phyloP scores from a whole-genome alignment of 2,113 vertebrate genomes.

The Nycticryphes semicollaris region DNA sequence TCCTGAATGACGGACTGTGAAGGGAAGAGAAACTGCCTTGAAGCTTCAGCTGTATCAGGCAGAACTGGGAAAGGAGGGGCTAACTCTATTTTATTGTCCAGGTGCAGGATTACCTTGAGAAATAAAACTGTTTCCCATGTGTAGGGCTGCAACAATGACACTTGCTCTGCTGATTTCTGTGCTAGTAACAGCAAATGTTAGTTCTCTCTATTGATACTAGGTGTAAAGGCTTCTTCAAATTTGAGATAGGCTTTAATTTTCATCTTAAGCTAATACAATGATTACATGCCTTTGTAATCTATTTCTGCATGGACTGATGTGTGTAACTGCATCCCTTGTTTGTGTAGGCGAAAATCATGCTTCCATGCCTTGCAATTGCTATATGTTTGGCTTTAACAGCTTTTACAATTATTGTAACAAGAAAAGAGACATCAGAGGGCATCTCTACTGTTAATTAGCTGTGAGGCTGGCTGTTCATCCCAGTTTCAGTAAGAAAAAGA shows the following conservation, averaged over 20 bases:
- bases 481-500: not conserved
- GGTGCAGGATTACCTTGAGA: not conserved
- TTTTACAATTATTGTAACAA: not conserved
- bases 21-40: not conserved
- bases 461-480: not conserved
- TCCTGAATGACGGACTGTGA: not conserved
- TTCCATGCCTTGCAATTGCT: not conserved
- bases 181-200: not conserved
- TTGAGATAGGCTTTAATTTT: not conserved
- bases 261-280: not conserved
- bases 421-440: not conserved
- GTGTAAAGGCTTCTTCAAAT: not conserved
- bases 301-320: not conserved
- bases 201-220: not conserved
- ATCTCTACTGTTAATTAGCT: not conserved
- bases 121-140: not conserved
- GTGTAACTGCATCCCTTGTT: conserved; percentile 35
- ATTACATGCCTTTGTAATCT: conserved; percentile 19
- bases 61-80: not conserved
- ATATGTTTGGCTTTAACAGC: conserved; percentile 27
- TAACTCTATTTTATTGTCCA: not conserved
- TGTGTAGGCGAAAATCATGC: not conserved
- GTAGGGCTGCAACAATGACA: not conserved
- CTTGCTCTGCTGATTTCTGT: not conserved
- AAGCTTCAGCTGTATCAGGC: not conserved